phyloP scores from a whole-genome alignment of 2,888 invertebrate species.

The Ametastegia equiseti region DNA sequence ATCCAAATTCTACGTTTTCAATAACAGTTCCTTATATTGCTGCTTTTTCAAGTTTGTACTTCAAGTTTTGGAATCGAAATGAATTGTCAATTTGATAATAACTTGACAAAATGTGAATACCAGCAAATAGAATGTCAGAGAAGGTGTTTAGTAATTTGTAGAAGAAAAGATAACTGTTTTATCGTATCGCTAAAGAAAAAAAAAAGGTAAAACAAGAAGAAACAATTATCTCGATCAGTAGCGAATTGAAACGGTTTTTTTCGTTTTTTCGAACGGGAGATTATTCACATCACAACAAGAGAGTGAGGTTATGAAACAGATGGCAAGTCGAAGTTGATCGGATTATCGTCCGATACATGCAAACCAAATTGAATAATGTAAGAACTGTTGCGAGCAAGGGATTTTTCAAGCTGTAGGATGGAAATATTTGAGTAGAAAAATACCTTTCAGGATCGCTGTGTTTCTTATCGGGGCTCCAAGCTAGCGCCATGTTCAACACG shows the following conservation, averaged over 20 bases:
- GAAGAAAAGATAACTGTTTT: too few species aligned
- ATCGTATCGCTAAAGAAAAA: too few species aligned
- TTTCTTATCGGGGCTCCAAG: conserved; percentile 87
- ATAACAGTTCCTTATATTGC: too few species aligned
- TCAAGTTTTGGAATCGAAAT: not conserved
- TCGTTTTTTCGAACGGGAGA: too few species aligned
- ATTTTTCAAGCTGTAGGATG: not conserved
- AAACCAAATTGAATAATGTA: not conserved
- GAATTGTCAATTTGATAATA: not conserved
- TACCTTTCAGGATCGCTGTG: conserved; percentile 89
- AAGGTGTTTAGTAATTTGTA: too few species aligned
- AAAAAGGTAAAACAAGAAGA: not conserved
- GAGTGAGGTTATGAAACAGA: conserved; percentile 39
- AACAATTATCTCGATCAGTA: not conserved
- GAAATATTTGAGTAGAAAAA: conserved; percentile 70
- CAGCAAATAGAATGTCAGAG: not conserved
- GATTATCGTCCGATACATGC: not conserved
- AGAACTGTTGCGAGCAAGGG: not conserved
- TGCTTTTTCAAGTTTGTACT: too few species aligned
- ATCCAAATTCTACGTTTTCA: not conserved
- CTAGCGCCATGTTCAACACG: conserved; percentile 64
- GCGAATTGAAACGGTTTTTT: not conserved
- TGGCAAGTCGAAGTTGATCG: conserved; percentile 24
- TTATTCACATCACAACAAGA: not conserved
- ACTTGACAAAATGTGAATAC: not conserved